Evolutionary conservation across 1,140 invertebrate species (phyloP).

Genomic region (Bactericera cockerelli): DNA sequence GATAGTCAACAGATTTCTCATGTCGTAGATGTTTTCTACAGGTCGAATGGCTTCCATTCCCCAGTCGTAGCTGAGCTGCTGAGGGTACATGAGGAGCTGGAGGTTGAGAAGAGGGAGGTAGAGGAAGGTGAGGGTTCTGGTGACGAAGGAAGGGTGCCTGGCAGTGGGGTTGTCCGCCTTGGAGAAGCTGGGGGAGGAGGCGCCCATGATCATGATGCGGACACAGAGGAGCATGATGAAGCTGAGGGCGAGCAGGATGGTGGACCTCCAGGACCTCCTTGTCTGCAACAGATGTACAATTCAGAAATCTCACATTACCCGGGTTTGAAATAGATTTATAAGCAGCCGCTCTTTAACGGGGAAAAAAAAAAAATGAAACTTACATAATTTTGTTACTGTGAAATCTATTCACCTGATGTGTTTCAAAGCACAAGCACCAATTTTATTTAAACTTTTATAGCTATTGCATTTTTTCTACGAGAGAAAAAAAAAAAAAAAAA

Average conservation of each 20-base stretch:
- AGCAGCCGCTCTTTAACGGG: no score
- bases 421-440: no score
- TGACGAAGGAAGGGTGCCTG: constrained; percentile 47
- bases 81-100: constrained; percentile 62
- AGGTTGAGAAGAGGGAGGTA: constrained; percentile 80
- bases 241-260: constrained; percentile 39
- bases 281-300: constrained; percentile 43
- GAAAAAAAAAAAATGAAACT: no score
- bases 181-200: constrained; percentile 57
- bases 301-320: no score
- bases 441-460: no score
- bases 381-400: no score
- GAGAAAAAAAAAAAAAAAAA: no score
- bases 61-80: constrained; percentile 82
- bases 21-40: constrained; percentile 52
- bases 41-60: constrained; percentile 84
- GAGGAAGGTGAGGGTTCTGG: constrained; percentile 64
- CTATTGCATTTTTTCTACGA: no score
- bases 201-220: constrained; percentile 43
- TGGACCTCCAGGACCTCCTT: constrained; percentile 39
- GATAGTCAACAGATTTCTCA: constrained; percentile 51
- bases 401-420: no score
- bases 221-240: constrained; percentile 41
- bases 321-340: no score
- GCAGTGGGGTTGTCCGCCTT: constrained; percentile 82